A percentile compares a stretch with the other conserved stretches of the same genome.
These are phyloP conservation scores for Etheostoma cragini DNA, from an alignment of 2,113 vertebrate species.

Conservation along the genomic window DNA sequence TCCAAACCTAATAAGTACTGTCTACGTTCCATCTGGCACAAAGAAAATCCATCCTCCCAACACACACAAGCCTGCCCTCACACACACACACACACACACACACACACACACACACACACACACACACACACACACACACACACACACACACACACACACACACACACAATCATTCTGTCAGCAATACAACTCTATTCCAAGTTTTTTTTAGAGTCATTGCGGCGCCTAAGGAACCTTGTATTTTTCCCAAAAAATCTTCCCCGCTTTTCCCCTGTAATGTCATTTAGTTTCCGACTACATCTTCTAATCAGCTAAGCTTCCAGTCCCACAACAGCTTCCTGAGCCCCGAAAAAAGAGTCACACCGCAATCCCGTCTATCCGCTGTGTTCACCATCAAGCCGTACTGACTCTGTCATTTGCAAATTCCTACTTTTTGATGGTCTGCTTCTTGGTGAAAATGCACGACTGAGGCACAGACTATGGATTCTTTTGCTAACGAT, in stretches of 20 bases:
- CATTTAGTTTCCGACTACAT: constrained; percentile 69
- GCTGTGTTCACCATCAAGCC: constrained; percentile 53
- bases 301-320: constrained; percentile 76
- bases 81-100: background rate
- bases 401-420: constrained; percentile 77
- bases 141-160: constrained; percentile 3
- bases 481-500: constrained; percentile 49
- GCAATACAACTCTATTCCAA: constrained; percentile 58
- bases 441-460: constrained; percentile 45
- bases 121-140: background rate
- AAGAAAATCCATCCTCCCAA: constrained; percentile 20
- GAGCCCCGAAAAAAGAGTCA: constrained; percentile 56
- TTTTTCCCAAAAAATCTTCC: constrained; percentile 39
- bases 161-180: constrained; percentile 60
- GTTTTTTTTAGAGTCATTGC: constrained; percentile 37
- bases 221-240: constrained; percentile 23
- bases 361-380: constrained; percentile 36
- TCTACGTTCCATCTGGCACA: constrained; percentile 40
- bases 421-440: constrained; percentile 75
- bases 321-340: constrained; percentile 70
- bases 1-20: constrained; percentile 49
- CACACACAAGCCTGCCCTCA: background rate
- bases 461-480: constrained; percentile 29
- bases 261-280: constrained; percentile 52
- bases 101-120: background rate